Evolutionary conservation across 2,113 vertebrate genomes (phyloP).

Genomic region (Raja brachyura): DNA sequence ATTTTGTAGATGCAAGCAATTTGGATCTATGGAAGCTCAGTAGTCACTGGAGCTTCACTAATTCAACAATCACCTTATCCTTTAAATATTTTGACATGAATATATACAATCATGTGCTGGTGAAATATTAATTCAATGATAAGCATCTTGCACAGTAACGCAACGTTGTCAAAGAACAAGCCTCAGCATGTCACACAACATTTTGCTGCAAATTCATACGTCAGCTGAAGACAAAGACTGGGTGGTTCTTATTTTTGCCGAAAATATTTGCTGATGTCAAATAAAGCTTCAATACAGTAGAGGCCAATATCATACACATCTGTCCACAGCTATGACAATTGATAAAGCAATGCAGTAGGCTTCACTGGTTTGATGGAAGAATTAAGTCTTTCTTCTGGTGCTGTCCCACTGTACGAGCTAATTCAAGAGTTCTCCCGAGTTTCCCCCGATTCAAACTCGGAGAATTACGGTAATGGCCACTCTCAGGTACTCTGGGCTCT

Average conservation of each 20-base stretch:
- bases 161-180: not conserved
- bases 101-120: too few relatives aligned
- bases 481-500: too few relatives aligned
- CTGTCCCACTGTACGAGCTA: too few relatives aligned
- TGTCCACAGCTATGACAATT: not conserved
- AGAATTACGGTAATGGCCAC: too few relatives aligned
- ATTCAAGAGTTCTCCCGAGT: too few relatives aligned
- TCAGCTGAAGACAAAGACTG: constrained; percentile 8
- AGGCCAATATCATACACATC: not conserved
- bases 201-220: not conserved
- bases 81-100: not conserved
- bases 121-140: not conserved
- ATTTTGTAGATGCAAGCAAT: not conserved
- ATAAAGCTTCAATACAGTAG: not conserved
- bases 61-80: not conserved
- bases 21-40: not conserved
- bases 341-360: not conserved
- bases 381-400: not conserved
- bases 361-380: not conserved
- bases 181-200: not conserved
- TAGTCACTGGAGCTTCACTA: not conserved
- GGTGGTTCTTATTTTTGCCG: not conserved
- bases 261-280: not conserved
- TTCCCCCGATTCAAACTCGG: too few relatives aligned
- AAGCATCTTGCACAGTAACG: not conserved